Percentiles rank a stretch among this genome's conserved stretches.
Conservation (phyloP, 2,113 vertebrate species). For the Myiopsitta monachus region DNA sequence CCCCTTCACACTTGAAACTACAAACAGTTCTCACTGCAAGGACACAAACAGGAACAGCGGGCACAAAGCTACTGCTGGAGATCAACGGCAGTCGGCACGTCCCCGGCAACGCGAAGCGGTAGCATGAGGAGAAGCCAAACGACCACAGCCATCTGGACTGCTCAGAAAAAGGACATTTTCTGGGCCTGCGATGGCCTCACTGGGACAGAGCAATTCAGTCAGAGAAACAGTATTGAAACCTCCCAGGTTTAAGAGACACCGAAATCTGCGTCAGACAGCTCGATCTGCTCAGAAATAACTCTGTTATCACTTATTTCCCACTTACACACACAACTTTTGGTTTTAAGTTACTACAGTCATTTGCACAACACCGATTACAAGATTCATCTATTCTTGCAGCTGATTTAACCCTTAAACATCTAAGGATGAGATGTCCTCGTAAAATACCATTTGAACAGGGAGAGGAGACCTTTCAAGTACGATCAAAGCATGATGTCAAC, state of each 20-base stretch:
- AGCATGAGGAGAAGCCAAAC: background rate
- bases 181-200: background rate
- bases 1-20: background rate
- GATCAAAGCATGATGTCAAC: background rate
- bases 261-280: background rate
- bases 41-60: background rate
- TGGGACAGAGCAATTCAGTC: background rate
- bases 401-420: background rate
- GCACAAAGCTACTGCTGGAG: fast-evolving
- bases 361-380: background rate
- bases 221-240: background rate
- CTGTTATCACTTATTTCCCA: background rate
- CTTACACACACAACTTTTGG: background rate
- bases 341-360: background rate
- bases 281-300: background rate
- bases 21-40: background rate
- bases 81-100: fast-evolving
- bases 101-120: fast-evolving
- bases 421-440: background rate
- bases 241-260: background rate
- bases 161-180: background rate
- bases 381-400: background rate
- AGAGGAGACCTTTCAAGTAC: background rate
- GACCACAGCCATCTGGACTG: background rate
- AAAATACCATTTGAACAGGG: background rate